phyloP scores from a whole-genome alignment of 2,797 vertebrate genomes.

The Apogon hyalosoma region DNA sequence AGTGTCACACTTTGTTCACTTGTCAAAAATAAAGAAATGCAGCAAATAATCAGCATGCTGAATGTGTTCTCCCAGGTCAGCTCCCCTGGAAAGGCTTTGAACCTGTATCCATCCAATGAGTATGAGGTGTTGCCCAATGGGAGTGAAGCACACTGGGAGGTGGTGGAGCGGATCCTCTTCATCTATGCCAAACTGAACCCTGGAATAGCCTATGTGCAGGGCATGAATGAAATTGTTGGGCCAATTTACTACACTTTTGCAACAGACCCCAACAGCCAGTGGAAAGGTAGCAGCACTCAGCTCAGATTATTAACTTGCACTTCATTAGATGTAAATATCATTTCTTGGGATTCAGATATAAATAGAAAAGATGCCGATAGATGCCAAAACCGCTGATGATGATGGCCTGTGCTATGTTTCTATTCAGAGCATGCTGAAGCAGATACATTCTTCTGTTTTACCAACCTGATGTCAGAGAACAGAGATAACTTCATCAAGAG shows the following conservation, averaged over 20 bases:
- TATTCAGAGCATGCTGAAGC: constrained; percentile 93
- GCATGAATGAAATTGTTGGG: constrained; percentile 98
- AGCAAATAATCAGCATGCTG: neutral
- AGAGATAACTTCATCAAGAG: constrained; percentile 99
- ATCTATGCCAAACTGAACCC: constrained; percentile 99
- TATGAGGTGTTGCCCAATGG: constrained; percentile 92
- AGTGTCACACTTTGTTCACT: too few species aligned
- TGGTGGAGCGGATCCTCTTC: constrained; percentile 97
- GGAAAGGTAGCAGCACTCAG: constrained; percentile 89
- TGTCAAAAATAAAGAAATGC: neutral
- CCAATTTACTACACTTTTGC: constrained; percentile 98
- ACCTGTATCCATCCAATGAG: constrained; percentile 88
- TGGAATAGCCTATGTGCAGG: constrained; percentile 97
- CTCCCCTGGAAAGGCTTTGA: constrained; percentile 89
- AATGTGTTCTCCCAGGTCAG: constrained; percentile 85
- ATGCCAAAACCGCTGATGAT: neutral
- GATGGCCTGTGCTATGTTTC: neutral
- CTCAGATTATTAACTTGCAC: too few species aligned
- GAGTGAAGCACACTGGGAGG: constrained; percentile 97
- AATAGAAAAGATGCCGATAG: neutral
- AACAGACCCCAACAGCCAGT: constrained; percentile 91
- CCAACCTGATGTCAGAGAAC: constrained; percentile 98
- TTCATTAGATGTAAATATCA: too few species aligned
- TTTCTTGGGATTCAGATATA: too few species aligned
- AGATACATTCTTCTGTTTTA: constrained; percentile 98